phyloP scores from a whole-genome alignment of 2,113 vertebrate species.

The Neomonachus schauinslandi region DNA sequence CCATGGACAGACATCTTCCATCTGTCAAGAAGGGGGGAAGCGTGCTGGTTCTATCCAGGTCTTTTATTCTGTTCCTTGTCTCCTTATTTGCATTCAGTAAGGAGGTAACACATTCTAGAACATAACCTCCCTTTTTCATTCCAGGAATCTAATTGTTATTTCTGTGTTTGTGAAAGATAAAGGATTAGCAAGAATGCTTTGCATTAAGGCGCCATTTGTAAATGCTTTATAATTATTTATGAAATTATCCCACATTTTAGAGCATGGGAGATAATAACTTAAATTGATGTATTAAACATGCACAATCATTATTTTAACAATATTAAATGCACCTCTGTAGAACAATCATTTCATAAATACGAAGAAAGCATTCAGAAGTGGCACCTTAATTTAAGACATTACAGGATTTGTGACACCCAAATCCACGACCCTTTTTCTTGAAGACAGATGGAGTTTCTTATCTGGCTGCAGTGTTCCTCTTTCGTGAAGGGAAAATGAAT shows the following conservation, averaged over 20 bases:
- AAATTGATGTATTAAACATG: constrained; percentile 84
- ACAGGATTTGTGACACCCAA: constrained; percentile 73
- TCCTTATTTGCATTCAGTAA: constrained; percentile 67
- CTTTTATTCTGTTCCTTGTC: not conserved
- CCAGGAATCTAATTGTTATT: constrained; percentile 64
- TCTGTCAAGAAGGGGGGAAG: not conserved
- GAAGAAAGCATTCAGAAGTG: constrained; percentile 79
- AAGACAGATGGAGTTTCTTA: constrained; percentile 80
- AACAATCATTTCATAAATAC: constrained; percentile 77
- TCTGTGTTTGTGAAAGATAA: constrained; percentile 75
- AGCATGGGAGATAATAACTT: constrained; percentile 81
- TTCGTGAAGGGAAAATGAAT: constrained; percentile 72
- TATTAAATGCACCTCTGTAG: constrained; percentile 83
- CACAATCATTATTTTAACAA: constrained; percentile 83
- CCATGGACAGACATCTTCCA: not conserved
- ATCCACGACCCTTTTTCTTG: constrained; percentile 72
- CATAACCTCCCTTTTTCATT: constrained; percentile 56
- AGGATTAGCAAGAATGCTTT: constrained; percentile 72
- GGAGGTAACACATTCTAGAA: constrained; percentile 66
- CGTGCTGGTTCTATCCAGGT: not conserved
- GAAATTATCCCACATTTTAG: constrained; percentile 84
- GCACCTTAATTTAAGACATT: constrained; percentile 80
- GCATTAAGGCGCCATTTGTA: constrained; percentile 63
- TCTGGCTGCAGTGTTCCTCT: constrained; percentile 66
- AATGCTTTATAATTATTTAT: constrained; percentile 85